Conservation (phyloP, 2,888 invertebrate genomes). For the Calliopum simillimum region DNA sequence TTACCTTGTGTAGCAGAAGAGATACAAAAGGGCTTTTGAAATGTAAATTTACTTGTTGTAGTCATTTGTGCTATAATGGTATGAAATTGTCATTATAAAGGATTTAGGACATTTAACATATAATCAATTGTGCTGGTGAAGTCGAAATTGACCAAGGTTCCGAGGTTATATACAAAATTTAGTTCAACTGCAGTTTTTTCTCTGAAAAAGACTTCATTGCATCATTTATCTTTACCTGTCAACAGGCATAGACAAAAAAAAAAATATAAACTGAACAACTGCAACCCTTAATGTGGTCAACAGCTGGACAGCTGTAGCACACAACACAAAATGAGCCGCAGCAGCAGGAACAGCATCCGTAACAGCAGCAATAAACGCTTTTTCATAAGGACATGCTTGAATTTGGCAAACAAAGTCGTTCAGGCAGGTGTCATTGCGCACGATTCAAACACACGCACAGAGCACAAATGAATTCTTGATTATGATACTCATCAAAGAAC, state of each 20-base stretch:
- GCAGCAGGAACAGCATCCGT: too few species aligned
- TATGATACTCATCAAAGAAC: too few species aligned
- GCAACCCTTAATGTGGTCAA: neutral
- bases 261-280: neutral
- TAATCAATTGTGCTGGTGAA: too few species aligned
- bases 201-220: neutral
- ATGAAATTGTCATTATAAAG: too few species aligned
- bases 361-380: conserved; percentile 15
- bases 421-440: neutral
- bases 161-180: too few species aligned
- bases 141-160: too few species aligned
- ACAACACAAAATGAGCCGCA: neutral
- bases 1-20: neutral
- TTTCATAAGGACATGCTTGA: neutral
- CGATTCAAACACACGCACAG: too few species aligned
- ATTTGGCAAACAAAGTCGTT: neutral
- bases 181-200: too few species aligned
- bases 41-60: conserved; percentile 14
- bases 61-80: conserved; percentile 13
- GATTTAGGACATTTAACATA: too few species aligned
- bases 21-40: neutral
- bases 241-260: too few species aligned
- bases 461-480: too few species aligned
- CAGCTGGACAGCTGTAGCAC: too few species aligned
- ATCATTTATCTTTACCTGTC: neutral